These are phyloP conservation scores for Pharmacophagus antenor DNA, from an alignment of 2,888 invertebrate species.

Conservation along the genomic window DNA sequence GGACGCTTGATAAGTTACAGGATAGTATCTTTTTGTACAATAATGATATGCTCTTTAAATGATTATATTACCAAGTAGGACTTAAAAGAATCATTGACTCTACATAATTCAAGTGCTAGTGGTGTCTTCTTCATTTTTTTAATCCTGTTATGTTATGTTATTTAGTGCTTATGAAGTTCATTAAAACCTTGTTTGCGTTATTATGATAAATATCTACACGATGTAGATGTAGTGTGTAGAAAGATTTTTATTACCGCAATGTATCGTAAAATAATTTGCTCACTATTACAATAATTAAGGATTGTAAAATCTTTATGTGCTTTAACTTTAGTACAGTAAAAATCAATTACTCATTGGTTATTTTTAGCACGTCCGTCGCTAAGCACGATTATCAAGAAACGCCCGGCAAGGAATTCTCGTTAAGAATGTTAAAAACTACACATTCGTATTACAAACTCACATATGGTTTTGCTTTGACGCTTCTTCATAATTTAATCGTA, in stretches of 20 bases:
- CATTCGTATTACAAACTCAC: not conserved
- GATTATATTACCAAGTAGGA: too few species aligned
- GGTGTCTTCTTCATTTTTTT: not conserved
- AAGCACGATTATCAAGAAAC: not conserved
- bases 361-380: not conserved
- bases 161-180: not conserved
- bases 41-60: not conserved
- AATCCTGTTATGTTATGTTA: not conserved
- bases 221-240: not conserved
- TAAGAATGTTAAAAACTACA: not conserved
- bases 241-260: too few species aligned
- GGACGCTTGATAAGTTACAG: not conserved
- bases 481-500: too few species aligned
- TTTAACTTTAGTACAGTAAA: too few species aligned
- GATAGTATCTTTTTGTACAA: not conserved
- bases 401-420: not conserved
- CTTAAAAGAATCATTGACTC: not conserved
- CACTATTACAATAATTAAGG: not conserved
- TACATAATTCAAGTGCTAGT: not conserved
- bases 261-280: not conserved
- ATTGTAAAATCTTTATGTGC: not conserved
- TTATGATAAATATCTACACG: not conserved
- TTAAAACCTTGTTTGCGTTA: not conserved
- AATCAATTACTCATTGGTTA: not conserved
- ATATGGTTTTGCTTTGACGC: not conserved